A percentile compares a stretch with the other conserved stretches of the same genome.
phyloP scores from a whole-genome alignment of 64 coral and sea anemone species.

The Actinia equina region DNA sequence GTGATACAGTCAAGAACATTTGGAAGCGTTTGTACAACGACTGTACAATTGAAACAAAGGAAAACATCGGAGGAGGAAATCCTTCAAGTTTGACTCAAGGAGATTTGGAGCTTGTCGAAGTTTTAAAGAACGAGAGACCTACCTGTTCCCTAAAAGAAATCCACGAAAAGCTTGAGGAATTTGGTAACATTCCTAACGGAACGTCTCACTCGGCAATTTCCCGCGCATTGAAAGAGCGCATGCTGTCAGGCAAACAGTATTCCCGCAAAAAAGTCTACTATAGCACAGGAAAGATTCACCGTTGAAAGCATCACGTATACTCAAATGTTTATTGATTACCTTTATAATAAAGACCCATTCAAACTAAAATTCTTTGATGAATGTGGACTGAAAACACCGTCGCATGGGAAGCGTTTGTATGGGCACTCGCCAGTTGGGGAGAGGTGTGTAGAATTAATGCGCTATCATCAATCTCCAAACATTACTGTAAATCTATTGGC shows the following conservation, averaged over 20 bases:
- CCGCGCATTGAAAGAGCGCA: too few species aligned
- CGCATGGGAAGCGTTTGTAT: slow-evolving; percentile 22
- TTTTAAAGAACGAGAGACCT: too few species aligned
- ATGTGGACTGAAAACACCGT: not conserved
- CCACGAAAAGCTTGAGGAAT: too few species aligned
- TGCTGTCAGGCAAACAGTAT: too few species aligned
- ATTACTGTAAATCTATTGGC: slow-evolving; percentile 48
- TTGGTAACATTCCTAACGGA: too few species aligned
- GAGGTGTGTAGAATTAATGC: slow-evolving; percentile 20
- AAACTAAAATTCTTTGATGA: slow-evolving; percentile 10
- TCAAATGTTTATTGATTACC: slow-evolving; percentile 46
- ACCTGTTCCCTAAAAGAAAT: too few species aligned
- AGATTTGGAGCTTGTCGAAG: too few species aligned
- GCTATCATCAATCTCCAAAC: slow-evolving; percentile 26
- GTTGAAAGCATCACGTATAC: slow-evolving; percentile 38
- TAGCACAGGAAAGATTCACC: too few species aligned
- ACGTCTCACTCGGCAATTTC: too few species aligned
- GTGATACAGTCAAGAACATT: slow-evolving; percentile 18
- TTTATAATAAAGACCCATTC: slow-evolving; percentile 15
- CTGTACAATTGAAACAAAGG: not conserved
- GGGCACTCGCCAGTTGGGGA: slow-evolving; percentile 21
- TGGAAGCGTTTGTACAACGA: not conserved
- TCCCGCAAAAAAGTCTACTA: too few species aligned
- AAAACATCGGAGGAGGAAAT: slow-evolving; percentile 11
- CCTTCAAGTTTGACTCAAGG: not conserved